A percentile compares a stretch with the other conserved stretches of the same genome.
Conservation (phyloP, 2,888 invertebrate genomes). For the Apodemia hepburni region DNA sequence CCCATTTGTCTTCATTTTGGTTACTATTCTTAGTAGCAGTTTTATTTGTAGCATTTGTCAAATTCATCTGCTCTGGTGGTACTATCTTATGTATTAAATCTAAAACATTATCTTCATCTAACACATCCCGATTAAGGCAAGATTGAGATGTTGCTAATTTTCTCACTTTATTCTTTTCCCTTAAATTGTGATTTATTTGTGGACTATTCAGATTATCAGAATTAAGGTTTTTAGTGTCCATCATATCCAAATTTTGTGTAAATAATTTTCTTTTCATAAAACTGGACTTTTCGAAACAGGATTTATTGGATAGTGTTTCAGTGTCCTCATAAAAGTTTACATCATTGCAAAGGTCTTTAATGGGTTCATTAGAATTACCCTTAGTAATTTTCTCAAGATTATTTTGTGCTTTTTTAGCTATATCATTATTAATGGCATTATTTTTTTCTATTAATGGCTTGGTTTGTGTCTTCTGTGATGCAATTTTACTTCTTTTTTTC, state of each 20-base stretch:
- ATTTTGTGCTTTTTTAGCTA: conserved; percentile 23
- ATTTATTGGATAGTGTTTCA: conserved; percentile 28
- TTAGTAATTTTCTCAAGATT: conserved; percentile 24
- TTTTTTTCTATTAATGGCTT: conserved; percentile 1
- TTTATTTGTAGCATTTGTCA: conserved; percentile 46
- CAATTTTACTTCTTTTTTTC: conserved; percentile 24
- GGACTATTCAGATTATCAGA: conserved; percentile 51
- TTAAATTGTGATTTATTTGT: conserved; percentile 42
- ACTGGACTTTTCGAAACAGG: conserved; percentile 59
- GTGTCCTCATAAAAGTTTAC: conserved; percentile 24
- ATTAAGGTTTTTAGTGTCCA: conserved; percentile 48
- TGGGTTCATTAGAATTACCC: conserved; percentile 19
- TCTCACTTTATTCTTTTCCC: conserved; percentile 59
- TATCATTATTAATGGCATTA: conserved; percentile 20
- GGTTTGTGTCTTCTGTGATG: conserved; percentile 16
- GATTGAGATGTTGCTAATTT: conserved; percentile 58
- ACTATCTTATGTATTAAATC: conserved; percentile 69
- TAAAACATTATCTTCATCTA: conserved; percentile 50
- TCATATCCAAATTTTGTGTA: conserved; percentile 60
- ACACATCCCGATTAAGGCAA: conserved; percentile 54
- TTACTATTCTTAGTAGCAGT: conserved; percentile 37
- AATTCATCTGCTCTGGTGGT: conserved; percentile 53
- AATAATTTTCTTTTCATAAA: conserved; percentile 69
- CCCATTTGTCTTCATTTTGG: conserved; percentile 49
- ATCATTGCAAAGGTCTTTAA: conserved; percentile 2